Evolutionary conservation across 2,113 vertebrate species (phyloP).

Genomic region (rat (Rattus norvegicus)): GRCr8 NC_086019.1:32327501-32328000

Average conservation of each 20-base stretch:
- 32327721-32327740: accelerated
- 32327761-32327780: neutral
- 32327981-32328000: neutral
- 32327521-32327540: neutral
- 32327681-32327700: neutral
- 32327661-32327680: no score
- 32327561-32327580: neutral
- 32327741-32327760: no score
- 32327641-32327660: accelerated
- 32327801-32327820: neutral
- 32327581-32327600: accelerated
- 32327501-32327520: neutral
- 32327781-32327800: neutral
- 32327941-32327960: neutral
- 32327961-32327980: neutral
- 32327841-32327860: neutral
- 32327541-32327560: neutral
- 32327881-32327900: neutral
- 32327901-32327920: neutral
- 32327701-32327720: neutral
- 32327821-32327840: neutral
- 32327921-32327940: no score
- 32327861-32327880: neutral
- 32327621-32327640: accelerated
- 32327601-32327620: neutral